Percentiles rank a stretch among this genome's conserved stretches.
Conservation (phyloP, 2,888 invertebrate species). For the Apodemia mormo region DNA sequence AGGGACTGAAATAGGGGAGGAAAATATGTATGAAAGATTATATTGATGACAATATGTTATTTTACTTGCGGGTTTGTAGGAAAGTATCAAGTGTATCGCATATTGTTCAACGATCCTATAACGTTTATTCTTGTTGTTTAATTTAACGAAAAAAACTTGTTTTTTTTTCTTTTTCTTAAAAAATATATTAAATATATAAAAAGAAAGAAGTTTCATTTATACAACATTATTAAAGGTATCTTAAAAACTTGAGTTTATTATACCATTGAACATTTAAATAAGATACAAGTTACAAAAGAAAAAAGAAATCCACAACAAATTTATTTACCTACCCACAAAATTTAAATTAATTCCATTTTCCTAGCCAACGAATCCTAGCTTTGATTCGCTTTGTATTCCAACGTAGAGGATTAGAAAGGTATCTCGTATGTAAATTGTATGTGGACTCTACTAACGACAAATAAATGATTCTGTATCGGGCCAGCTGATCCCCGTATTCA, state of each 20-base stretch:
- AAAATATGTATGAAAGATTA: too few species aligned
- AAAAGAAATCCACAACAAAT: slow-evolving; percentile 12
- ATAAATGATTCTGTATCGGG: slow-evolving; percentile 40
- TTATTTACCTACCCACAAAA: slow-evolving; percentile 16
- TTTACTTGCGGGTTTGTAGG: too few species aligned
- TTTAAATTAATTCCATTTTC: slow-evolving; percentile 19
- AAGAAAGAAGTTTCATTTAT: too few species aligned
- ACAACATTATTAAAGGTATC: not conserved
- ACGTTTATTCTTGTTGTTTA: too few species aligned
- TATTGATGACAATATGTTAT: too few species aligned
- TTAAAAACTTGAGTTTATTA: not conserved
- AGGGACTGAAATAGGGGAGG: too few species aligned
- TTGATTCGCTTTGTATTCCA: slow-evolving; percentile 40
- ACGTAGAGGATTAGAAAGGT: slow-evolving; percentile 48
- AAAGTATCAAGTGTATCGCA: too few species aligned
- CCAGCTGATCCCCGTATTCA: slow-evolving; percentile 43
- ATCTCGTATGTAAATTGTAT: slow-evolving; percentile 54
- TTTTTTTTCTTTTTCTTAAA: too few species aligned
- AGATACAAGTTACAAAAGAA: not conserved
- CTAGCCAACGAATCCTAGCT: slow-evolving; percentile 30
- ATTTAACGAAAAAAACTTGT: too few species aligned
- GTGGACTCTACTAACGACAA: slow-evolving; percentile 47
- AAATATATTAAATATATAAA: too few species aligned
- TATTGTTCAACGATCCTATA: too few species aligned
- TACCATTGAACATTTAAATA: not conserved